These are phyloP conservation scores for Danio tinwini DNA, from an alignment of 2,797 vertebrate species.

Conservation along the genomic window DNA sequence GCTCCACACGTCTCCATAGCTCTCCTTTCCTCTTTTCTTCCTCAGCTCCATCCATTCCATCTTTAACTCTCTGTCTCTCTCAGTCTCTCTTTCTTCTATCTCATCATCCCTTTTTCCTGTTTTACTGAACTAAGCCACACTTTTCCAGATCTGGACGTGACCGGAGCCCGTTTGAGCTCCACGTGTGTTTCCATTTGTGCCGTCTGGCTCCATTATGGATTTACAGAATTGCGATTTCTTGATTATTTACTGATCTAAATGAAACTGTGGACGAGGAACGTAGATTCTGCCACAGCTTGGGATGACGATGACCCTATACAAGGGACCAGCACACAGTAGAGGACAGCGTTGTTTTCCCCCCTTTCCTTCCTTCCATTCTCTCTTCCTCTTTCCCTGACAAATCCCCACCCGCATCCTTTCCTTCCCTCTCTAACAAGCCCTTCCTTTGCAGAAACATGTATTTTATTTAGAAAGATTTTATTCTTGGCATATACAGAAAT, in stretches of 20 bases:
- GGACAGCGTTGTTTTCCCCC: conserved; percentile 57
- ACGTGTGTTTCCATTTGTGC: conserved; percentile 49
- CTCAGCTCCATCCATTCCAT: conserved; percentile 63
- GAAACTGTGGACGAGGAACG: conserved; percentile 36
- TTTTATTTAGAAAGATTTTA: conserved; percentile 88
- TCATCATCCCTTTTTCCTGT: conserved; percentile 14
- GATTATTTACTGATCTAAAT: conserved; percentile 15
- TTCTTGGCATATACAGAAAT: conserved; percentile 85
- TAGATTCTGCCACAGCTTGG: conserved; percentile 35
- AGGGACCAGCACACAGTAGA: conserved; percentile 59
- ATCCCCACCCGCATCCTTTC: neutral
- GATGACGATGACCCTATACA: conserved; percentile 48
- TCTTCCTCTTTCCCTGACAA: conserved; percentile 52
- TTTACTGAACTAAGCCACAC: conserved; percentile 29
- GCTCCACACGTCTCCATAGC: conserved; percentile 62
- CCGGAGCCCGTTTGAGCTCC: conserved; percentile 48
- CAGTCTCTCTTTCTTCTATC: conserved; percentile 15
- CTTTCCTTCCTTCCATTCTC: conserved; percentile 55
- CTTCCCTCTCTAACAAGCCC: conserved; percentile 60
- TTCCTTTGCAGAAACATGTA: conserved; percentile 80
- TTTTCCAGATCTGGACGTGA: conserved; percentile 40
- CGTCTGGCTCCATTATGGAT: conserved; percentile 52
- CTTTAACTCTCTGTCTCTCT: conserved; percentile 27
- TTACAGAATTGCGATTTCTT: conserved; percentile 43
- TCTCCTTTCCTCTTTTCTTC: conserved; percentile 57